Base-by-base conservation (phyloP, 2,113 vertebrate species). In the Opisthocomus hoazin region DNA sequence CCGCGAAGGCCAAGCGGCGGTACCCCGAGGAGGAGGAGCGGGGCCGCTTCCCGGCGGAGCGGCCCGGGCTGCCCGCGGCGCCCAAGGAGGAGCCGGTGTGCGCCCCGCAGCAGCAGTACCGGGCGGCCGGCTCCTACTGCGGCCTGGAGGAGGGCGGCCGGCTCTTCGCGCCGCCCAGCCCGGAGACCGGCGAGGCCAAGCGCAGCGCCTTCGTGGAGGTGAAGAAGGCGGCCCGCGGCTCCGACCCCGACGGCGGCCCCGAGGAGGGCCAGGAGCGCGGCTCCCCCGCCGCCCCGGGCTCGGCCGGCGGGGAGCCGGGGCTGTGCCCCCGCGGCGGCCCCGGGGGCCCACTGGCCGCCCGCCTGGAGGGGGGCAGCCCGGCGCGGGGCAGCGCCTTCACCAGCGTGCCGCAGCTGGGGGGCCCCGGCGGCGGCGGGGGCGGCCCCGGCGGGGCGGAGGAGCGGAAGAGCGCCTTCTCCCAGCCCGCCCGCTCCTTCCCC, bases 151-250 rank as follows among this genome's bases (percentile, higher is more conserved):
- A 99, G 73, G 98, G 97, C 95, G 98, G 98, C 56, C 97, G 98
- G 87, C 66, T 98, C 30, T 98, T 99, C 87, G 98, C 98, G 1
- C 98, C 99, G 2, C 98, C 98, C 34, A 97, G 98, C 60, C 97
- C 98, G 2, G 99, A 99, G 73, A 97, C 96, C 0, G 97, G 98
- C 6, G 99, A 99, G 90, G 98, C 97, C 48, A 99, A 99, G 89
- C 98, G 99, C 89, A 99, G 99, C 97, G 99, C 99, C 90, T 99
- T 99, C 97, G 99, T 99, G 29, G 99, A 99, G 94, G 99, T 99
- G 92, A 99, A 99, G 97, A 99, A 99, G 96, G 96, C 97, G 6
- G 48, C 97, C 13, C 98, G 98, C 6, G 95, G 95, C 8, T 81
- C 73, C 10, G 97, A 97, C 14, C 88, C 95, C 51, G 94, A 87